Evolutionary conservation across 2,113 vertebrate genomes (phyloP).

Genomic region (Gymnobelideus leadbeateri): DNA sequence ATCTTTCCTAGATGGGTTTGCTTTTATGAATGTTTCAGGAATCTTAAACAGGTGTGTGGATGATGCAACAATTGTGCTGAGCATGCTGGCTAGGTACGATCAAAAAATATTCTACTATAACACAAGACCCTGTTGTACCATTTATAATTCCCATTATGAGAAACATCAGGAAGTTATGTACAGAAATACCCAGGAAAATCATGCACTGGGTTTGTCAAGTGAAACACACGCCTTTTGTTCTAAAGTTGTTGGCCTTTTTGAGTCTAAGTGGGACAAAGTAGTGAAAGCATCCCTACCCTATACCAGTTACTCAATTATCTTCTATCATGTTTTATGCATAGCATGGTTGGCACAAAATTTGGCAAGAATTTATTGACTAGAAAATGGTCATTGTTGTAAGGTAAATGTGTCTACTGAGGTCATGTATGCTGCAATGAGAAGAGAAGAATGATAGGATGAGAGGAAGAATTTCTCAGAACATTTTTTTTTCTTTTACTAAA

Average conservation of each 20-base stretch:
- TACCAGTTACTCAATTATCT: constrained; percentile 94
- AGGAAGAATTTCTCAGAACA: too few relatives aligned
- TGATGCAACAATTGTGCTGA: constrained; percentile 90
- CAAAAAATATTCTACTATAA: constrained; percentile 91
- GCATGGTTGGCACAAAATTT: constrained; percentile 98
- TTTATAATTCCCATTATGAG: constrained; percentile 82
- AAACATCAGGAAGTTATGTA: constrained; percentile 88
- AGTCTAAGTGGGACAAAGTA: constrained; percentile 91
- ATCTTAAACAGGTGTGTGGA: constrained; percentile 92
- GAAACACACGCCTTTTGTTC: constrained; percentile 90
- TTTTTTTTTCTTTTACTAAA: too few relatives aligned
- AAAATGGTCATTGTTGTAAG: constrained; percentile 88
- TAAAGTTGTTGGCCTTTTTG: constrained; percentile 91
- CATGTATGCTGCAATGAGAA: too few relatives aligned
- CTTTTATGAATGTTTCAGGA: constrained; percentile 97
- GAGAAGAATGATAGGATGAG: too few relatives aligned
- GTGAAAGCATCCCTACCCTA: constrained; percentile 93
- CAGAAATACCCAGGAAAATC: constrained; percentile 97
- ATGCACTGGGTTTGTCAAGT: constrained; percentile 89
- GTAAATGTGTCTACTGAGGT: too few relatives aligned
- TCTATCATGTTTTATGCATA: constrained; percentile 94
- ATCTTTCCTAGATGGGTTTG: constrained; percentile 89
- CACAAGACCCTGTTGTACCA: constrained; percentile 83
- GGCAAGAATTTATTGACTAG: constrained; percentile 96
- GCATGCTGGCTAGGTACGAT: constrained; percentile 90